Evolutionary conservation across 2,888 invertebrate species (phyloP).

Genomic region (Cephus pygmeus): DNA sequence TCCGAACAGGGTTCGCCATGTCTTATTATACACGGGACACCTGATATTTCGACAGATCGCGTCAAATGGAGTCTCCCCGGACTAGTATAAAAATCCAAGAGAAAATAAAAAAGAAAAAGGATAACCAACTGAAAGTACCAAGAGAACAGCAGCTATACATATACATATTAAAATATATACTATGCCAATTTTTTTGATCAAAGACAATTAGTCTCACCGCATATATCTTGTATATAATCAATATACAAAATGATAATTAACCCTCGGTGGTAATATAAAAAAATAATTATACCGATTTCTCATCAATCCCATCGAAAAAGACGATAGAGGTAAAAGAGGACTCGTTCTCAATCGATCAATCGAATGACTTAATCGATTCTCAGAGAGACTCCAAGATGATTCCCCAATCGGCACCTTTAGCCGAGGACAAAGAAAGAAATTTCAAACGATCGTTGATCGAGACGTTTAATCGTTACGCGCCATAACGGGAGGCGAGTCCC

Average conservation of each 20-base stretch:
- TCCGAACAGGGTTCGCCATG: constrained; percentile 49
- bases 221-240: not conserved
- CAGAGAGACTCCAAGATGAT: not conserved
- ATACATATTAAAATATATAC: too few species aligned
- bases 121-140: not conserved
- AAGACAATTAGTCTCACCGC: not conserved
- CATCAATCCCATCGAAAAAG: not conserved
- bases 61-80: not conserved
- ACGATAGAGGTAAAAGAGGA: not conserved
- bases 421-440: not conserved
- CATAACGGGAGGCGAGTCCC: constrained; percentile 3
- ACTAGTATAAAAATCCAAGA: not conserved
- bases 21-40: constrained; percentile 53
- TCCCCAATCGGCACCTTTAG: not conserved
- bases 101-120: not conserved
- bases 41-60: constrained; percentile 36
- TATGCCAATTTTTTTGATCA: too few species aligned
- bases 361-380: not conserved
- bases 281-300: not conserved
- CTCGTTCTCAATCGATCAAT: not conserved
- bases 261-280: not conserved
- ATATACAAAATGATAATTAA: not conserved
- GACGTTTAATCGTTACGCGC: not conserved
- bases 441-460: not conserved
- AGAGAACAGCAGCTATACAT: not conserved